Evolutionary conservation across 2,797 vertebrate genomes (phyloP), one percentile per base, ranked within the genome.

Genomic region (Falco columbarius): DNA sequence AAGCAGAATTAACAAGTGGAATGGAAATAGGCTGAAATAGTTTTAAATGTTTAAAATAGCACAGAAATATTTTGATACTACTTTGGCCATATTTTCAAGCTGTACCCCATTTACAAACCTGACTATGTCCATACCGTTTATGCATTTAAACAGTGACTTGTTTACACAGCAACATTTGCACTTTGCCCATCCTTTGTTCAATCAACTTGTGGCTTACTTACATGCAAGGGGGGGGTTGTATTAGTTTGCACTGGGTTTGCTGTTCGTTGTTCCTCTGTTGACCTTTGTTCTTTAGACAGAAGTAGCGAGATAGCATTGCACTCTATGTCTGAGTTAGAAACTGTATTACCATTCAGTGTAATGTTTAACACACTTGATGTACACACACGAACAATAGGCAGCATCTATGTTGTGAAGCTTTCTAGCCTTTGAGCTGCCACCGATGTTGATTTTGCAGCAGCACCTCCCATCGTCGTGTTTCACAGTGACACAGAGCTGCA

Each of bases 101-200:
- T 19, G 7, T 44, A 22, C 17, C 47, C 19, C 6, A 3, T 36
- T 80, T 18, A 44, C 51, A 90, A 51, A 44, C 63, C 34, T 1
- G 1, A 5, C 36, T 40, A 7, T 0, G 1, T 10, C 30, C 4
- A 12, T 9, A 32, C 73, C 15, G 24, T 14, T 75, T 29, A 27
- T 63, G 12, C 38, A 22, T 8, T 23, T 8, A 23, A 70, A 15
- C 1, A 30, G 32, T 12, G 46, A 34, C 14, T 74, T 65, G 9
- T 51, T 85, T 44, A 38, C 71, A 68, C 16, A 38, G 32, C 7
- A 79, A 29, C 32, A 8, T 18, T 70, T 86, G 71, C 11, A 8
- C 67, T 94, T 88, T 90, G 80, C 56, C 56, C 61, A 2, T 19
- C 13, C n/a, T 59, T 76, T 65, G 40, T 15, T 49, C 32, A 55